A percentile compares a stretch with the other conserved stretches of the same genome.
phyloP scores from a whole-genome alignment of 2,797 vertebrate genomes.

The Danionella dracula region DNA sequence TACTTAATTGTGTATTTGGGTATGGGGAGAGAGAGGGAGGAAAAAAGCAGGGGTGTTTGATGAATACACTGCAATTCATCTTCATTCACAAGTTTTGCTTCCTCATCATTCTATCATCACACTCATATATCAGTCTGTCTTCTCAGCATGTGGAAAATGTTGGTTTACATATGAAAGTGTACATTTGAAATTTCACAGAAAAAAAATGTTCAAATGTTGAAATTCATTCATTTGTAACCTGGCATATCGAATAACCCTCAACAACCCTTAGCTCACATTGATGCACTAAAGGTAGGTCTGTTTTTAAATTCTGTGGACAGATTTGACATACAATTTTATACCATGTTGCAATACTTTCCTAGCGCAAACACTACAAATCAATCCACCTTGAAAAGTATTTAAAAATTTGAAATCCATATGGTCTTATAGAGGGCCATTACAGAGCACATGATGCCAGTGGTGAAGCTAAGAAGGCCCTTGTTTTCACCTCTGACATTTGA shows the following conservation, averaged over 20 bases:
- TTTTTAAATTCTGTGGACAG: no score
- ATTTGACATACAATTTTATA: no score
- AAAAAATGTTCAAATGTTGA: background rate
- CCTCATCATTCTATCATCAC: background rate
- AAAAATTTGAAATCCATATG: background rate
- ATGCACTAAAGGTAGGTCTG: no score
- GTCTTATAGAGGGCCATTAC: background rate
- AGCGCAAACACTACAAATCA: background rate
- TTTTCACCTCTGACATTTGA: conserved; percentile 18
- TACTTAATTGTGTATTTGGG: no score
- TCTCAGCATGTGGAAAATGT: conserved; percentile 1
- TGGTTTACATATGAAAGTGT: background rate
- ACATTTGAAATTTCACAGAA: background rate
- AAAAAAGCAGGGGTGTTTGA: no score
- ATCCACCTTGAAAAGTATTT: conserved; percentile 1
- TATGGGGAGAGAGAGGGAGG: no score
- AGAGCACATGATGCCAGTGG: background rate
- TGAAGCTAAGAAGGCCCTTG: background rate
- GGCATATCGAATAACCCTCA: no score
- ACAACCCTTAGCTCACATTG: no score
- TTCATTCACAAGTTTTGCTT: background rate
- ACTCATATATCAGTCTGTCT: background rate
- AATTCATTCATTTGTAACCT: no score
- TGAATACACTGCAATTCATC: background rate
- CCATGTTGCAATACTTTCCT: no score